Base-by-base conservation (phyloP, 2,888 invertebrate species). In the Leucania comma region DNA sequence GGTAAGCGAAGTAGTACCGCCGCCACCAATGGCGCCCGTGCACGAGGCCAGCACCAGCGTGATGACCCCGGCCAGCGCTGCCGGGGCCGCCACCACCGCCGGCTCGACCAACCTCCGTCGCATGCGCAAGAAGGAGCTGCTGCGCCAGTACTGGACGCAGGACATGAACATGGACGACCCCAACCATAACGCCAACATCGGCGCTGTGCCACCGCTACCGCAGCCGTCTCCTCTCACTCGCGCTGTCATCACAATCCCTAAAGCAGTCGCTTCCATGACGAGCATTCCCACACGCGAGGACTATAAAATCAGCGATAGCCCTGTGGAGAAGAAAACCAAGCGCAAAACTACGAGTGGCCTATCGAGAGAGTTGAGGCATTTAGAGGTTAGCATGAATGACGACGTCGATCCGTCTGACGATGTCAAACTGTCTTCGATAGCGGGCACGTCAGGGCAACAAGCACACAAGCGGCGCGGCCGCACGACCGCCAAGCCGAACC, bases 191-290 rank as follows among this genome's bases (percentile, higher is more conserved):
- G 96, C 96, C 60, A 90, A 96, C 24, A 95, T 96, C 24, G 78
- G 79, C 3, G 53, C 80, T 5, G 94, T 96, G 60, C 96, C 96
- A 8, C 96, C 97, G 46, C 96, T 97, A 0, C 96, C 97, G 1
- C 96, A 95, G 50, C 97, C 97, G 12, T 96, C 96, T 63, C 96
- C 97, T 0, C 91, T 97, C 10, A 97, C 96, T 75, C 97, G 98
- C 61, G 97, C 97, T 6, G 97, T 97, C 42, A 98, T 98, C 68
- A 98, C 98, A 9, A 98, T 98, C 87, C 98, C 98, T 0, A 98
- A 98, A 92, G 98, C 98, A 4, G 98, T 98, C 12, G 98, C 98
- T 29, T 98, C 98, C 14, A 98, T 98, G 97, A 98, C 98, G 1
- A 97, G 97, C 75, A 98, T 98, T 87, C 98, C 98, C 2, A 98